Base-by-base conservation (phyloP, 2,888 invertebrate species). In the Volucella inanis region DNA sequence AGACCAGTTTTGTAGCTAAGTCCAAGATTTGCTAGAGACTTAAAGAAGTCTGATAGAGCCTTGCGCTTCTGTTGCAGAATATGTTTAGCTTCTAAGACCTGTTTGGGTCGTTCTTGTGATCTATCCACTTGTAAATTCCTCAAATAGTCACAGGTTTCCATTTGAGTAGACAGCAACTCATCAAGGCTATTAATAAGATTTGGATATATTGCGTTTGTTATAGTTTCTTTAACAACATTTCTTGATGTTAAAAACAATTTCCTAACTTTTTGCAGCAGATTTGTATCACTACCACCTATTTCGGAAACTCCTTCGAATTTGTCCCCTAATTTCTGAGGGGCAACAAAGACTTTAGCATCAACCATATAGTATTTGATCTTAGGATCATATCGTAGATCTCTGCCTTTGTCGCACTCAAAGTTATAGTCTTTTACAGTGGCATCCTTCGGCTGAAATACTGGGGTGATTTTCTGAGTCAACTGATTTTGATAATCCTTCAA, bases 41-140 rank as follows among this genome's bases (percentile, higher is more conserved):
- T 97, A 91, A 98, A 98, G 55, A 98, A 93, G 91, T 98, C 97
- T 0, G 97, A 94, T 0, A 99, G 92, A 0, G 96, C 95, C 92
- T 97, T 95, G 41, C 96, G 95, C 91, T 98, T 98, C 89, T 96
- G 96, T 89, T 96, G 96, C 3, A 97, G 93, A 65, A 97, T 95
- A 90, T 95, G 95, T 89, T 97, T 97, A 0, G 96, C 96, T 90
- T 95, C 95, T 0, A 96, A 94, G 84, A 95, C 95, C 90, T 97
- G 97, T 89, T 96, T 96, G 0, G 94, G 93, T 89, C 96, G 95
- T 47, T 91, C 90, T 79, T 91, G 90, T 9, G 88, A 88, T 12
- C 92, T 90, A 87, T 92, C 92, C 0, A 92, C 91, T 0, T 95
- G 93, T 2, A 94, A 89, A 10, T 88, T 89, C 2, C 91, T 89